Percentiles rank a stretch among this genome's conserved stretches.
Conservation (phyloP, 2,797 vertebrate species). For the Peromyscus nudipes region DNA sequence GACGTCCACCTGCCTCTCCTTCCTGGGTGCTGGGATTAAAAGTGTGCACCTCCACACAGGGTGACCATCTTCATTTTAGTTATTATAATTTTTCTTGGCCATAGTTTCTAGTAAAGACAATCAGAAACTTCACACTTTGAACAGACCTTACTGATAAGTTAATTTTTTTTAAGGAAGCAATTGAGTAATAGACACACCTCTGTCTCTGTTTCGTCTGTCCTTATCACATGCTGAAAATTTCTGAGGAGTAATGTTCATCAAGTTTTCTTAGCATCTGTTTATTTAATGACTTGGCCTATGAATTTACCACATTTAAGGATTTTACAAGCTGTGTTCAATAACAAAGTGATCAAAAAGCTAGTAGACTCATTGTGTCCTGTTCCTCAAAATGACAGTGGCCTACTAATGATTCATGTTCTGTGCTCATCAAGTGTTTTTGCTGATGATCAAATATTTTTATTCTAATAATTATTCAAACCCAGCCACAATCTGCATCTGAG, state of each 20-base stretch:
- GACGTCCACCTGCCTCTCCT: not conserved
- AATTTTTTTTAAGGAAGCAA: not conserved
- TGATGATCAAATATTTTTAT: slow-evolving; percentile 68
- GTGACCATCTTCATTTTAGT: slow-evolving; percentile 56
- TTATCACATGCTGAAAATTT: not conserved
- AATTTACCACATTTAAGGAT: not conserved
- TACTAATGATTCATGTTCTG: not conserved
- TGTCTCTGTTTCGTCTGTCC: slow-evolving; percentile 28
- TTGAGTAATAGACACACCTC: not conserved
- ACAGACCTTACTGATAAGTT: slow-evolving; percentile 59
- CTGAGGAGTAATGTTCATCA: slow-evolving; percentile 29
- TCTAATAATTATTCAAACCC: slow-evolving; percentile 75
- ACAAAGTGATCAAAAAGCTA: slow-evolving; percentile 27
- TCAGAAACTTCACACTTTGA: slow-evolving; percentile 50
- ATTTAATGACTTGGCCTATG: not conserved
- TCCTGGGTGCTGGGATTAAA: not conserved
- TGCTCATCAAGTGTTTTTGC: slow-evolving; percentile 37
- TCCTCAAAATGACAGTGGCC: not conserved
- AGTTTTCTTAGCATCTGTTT: not conserved
- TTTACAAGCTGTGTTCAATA: slow-evolving; percentile 41
- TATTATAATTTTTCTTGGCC: slow-evolving; percentile 49
- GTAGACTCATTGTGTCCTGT: not conserved
- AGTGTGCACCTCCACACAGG: not conserved
- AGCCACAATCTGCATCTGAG: slow-evolving; percentile 60
- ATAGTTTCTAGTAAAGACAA: slow-evolving; percentile 52